Base-by-base conservation (phyloP, 53 echinoderm and acorn worm genomes). In the Pentamera pediparva region DNA sequence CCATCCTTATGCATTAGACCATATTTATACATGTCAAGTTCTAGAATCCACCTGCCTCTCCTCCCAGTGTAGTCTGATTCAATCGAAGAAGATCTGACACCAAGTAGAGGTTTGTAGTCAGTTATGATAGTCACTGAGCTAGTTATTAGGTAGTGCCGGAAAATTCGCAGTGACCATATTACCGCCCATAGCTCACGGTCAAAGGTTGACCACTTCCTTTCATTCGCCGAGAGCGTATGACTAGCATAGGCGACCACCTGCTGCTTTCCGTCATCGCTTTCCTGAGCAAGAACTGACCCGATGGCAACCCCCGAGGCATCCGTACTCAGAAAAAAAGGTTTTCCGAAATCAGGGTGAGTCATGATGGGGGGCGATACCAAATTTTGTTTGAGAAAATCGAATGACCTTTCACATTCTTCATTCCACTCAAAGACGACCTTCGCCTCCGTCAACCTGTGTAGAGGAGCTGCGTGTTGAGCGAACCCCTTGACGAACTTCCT, bases 121-220 rank as follows among this genome's bases (percentile, higher is more conserved):
- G 76, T 76, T 13, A 61, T 20, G 5, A 61, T 28, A 25, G 60
- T 38, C 8, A 61, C 38, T 39, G 2, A 4, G 3, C 33, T 25
- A 9, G 9, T 29, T 7, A 33, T 27, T 5, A 76, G 62, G 19
- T 61, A 76, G 43, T 59, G 76, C 17, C 32, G 35, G 19, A 74
- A 74, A 19, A 24, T 31, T 15, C 56, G 24, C 17, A 74, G 21
- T 31, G 56, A 32, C 30, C 54, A 52, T 6, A 74, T 35, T 37
- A 74, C 56, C 17, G 75, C 54, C 24, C 34, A 76, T 3, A 76
- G 33, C 39, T 76, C 61, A 26, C 62, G 60, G 26, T 76, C 60
- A 39, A 40, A 76, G 4, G 61, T 76, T 3, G 43, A 59, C 76
- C 60, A 76, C 27, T 40, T 76, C 22, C 31, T 37, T 19, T 76